Evolutionary conservation across 2,888 invertebrate species (phyloP).

Genomic region (Drosophila phalerata): DNA sequence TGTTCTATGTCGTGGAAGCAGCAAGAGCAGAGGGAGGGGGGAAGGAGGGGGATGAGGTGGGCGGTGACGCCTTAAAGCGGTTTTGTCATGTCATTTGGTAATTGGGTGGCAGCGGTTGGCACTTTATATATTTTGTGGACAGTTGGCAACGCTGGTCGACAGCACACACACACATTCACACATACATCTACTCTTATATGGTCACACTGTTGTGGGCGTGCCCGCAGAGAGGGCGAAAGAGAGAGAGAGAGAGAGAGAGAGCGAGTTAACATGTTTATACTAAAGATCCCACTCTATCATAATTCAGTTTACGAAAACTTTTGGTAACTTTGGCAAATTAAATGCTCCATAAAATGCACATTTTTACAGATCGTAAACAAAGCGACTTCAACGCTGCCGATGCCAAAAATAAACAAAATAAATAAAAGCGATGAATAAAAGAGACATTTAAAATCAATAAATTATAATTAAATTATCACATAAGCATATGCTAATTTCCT

Average conservation of each 20-base stretch:
- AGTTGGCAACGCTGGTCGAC: conserved; percentile 56
- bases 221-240: conserved; percentile 5
- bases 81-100: conserved; percentile 84
- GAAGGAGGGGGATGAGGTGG: background rate
- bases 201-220: conserved; percentile 50
- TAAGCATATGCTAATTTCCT: conserved; percentile 81
- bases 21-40: conserved; percentile 34
- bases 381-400: conserved; percentile 79
- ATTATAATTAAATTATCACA: conserved; percentile 84
- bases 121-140: conserved; percentile 78
- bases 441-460: conserved; percentile 77
- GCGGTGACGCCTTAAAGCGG: conserved; percentile 76
- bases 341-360: conserved; percentile 66
- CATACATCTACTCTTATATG: conserved; percentile 33
- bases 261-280: conserved; percentile 32
- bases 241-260: background rate
- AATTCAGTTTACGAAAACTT: conserved; percentile 30
- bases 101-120: conserved; percentile 85
- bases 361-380: conserved; percentile 83
- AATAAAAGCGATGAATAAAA: conserved; percentile 49
- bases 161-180: conserved; percentile 5
- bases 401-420: conserved; percentile 28
- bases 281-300: conserved; percentile 42
- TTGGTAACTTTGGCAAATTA: conserved; percentile 61
- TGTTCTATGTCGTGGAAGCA: conserved; percentile 56